Evolutionary conservation across 2,888 invertebrate genomes (phyloP).

Genomic region (Macropis europaea): DNA sequence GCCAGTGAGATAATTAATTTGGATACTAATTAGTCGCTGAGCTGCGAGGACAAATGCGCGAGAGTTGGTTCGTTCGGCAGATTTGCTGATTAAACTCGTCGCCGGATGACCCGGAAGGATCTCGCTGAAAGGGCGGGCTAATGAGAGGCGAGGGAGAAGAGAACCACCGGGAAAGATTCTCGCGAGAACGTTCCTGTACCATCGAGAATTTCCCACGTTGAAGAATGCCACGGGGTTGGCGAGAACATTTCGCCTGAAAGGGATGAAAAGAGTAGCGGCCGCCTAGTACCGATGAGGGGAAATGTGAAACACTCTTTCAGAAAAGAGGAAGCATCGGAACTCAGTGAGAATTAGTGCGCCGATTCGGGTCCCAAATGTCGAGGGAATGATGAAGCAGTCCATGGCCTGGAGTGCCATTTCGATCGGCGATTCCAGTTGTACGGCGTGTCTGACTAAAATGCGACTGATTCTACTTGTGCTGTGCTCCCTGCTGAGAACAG

Average conservation of each 20-base stretch:
- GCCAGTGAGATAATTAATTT: conserved; percentile 56
- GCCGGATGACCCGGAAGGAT: conserved; percentile 15
- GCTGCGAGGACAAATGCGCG: conserved; percentile 9
- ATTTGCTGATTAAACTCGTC: conserved; percentile 38
- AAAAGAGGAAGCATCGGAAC: conserved; percentile 4
- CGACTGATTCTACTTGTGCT: conserved; percentile 72
- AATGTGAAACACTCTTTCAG: not conserved
- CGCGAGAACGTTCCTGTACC: too few species aligned
- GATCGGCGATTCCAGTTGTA: conserved; percentile 64
- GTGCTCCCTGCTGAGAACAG: conserved; percentile 69
- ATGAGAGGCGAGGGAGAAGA: conserved; percentile 28
- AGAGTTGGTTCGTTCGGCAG: conserved; percentile 5
- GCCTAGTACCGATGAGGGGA: too few species aligned
- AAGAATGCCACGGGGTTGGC: not conserved
- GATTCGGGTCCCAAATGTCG: conserved; percentile 56
- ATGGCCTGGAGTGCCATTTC: conserved; percentile 62
- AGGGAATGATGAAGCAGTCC: conserved; percentile 67
- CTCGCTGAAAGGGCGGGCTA: conserved; percentile 13
- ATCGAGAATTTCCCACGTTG: not conserved
- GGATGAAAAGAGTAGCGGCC: conserved; percentile 25
- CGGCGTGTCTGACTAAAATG: conserved; percentile 73
- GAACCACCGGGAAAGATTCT: conserved; percentile 17
- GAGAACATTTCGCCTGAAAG: not conserved
- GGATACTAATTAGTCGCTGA: conserved; percentile 56
- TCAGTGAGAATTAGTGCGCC: too few species aligned